A percentile compares a stretch with the other conserved stretches of the same genome.
These are phyloP conservation scores for Gyrodactylus bullatarudis DNA, from an alignment of 1,140 invertebrate genomes.

Conservation along the genomic window DNA sequence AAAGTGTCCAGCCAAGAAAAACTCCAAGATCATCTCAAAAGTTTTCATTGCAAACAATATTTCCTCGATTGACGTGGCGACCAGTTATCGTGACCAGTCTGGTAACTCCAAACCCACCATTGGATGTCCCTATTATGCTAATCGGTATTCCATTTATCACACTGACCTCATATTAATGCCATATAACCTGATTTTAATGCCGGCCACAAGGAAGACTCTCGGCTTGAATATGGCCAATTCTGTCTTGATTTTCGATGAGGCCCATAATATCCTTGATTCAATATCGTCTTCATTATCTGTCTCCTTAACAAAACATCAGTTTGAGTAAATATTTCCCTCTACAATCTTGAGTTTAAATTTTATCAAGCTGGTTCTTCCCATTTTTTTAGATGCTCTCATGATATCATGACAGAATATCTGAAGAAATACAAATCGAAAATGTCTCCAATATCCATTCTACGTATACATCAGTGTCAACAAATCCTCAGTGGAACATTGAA, in stretches of 20 bases:
- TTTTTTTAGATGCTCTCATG: neutral
- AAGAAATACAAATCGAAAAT: neutral
- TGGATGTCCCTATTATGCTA: slow-evolving; percentile 14
- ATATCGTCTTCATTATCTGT: slow-evolving; percentile 24
- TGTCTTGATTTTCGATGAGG: slow-evolving; percentile 72
- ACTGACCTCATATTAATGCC: slow-evolving; percentile 19
- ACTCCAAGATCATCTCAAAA: neutral
- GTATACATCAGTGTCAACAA: neutral
- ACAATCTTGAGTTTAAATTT: no score
- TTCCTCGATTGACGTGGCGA: neutral
- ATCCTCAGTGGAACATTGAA: neutral
- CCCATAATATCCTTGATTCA: slow-evolving; percentile 69
- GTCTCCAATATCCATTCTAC: neutral
- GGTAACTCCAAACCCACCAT: neutral
- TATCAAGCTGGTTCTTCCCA: no score
- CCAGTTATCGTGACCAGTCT: neutral
- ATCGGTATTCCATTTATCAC: slow-evolving; percentile 9
- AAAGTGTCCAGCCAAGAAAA: neutral
- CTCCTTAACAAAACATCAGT: neutral
- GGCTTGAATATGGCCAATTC: slow-evolving; percentile 48
- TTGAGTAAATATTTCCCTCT: no score
- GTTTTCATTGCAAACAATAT: neutral
- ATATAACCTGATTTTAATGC: slow-evolving; percentile 39
- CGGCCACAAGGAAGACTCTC: slow-evolving; percentile 40
- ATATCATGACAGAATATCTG: neutral